A percentile compares a stretch with the other conserved stretches of the same genome.
Evolutionary conservation across 2,888 invertebrate genomes (phyloP).

Genomic region (Anagyrus pseudococci): DNA sequence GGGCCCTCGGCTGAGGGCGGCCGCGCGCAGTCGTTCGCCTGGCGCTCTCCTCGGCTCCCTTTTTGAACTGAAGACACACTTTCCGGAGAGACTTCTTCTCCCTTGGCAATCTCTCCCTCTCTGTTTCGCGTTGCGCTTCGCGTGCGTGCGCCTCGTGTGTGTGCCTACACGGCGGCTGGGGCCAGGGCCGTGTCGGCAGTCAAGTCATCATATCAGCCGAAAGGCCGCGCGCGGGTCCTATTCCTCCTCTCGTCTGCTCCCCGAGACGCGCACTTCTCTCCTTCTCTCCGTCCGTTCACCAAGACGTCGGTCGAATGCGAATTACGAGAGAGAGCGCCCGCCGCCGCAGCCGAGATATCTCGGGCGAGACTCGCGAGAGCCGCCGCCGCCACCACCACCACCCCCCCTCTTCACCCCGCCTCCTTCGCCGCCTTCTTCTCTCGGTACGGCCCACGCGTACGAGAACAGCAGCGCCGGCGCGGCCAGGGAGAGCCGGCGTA

Average conservation of each 20-base stretch:
- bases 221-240: slow-evolving; percentile 58
- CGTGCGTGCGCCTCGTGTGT: no score
- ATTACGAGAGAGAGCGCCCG: slow-evolving; percentile 77
- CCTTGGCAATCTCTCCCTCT: no score
- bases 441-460: not conserved
- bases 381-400: not conserved
- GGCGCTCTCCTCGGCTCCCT: no score
- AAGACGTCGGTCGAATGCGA: slow-evolving; percentile 95
- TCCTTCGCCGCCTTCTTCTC: not conserved
- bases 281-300: slow-evolving; percentile 60
- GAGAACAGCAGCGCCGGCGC: not conserved
- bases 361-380: slow-evolving; percentile 47
- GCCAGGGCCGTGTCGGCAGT: slow-evolving; percentile 64
- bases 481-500: not conserved
- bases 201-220: slow-evolving; percentile 75
- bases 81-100: no score
- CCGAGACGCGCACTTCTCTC: slow-evolving; percentile 59
- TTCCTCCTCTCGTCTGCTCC: slow-evolving; percentile 46
- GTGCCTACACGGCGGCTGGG: slow-evolving; percentile 63
- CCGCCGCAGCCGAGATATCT: slow-evolving; percentile 66
- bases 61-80: no score
- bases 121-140: no score
- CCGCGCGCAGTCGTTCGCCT: no score
- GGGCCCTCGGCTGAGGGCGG: no score
- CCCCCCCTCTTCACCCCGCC: not conserved